Percentiles rank a stretch among this genome's conserved stretches.
Evolutionary conservation across 2,888 invertebrate genomes (phyloP).

Genomic region (Caenorhabditis virilis): DNA sequence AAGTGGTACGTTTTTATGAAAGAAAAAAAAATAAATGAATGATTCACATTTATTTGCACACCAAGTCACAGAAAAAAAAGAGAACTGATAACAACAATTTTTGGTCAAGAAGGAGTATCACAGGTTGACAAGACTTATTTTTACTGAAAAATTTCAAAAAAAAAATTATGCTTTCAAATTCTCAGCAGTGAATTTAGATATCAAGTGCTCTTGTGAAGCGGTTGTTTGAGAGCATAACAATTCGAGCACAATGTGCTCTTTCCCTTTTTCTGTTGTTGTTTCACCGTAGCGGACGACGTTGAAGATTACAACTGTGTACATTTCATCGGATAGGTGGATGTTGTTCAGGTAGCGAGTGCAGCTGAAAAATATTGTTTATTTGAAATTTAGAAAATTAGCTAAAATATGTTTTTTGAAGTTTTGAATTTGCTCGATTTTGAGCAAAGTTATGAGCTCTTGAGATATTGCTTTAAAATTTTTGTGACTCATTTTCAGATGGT

Average conservation of each 20-base stretch:
- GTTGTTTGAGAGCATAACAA: slow-evolving; percentile 38
- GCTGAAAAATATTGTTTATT: slow-evolving; percentile 34
- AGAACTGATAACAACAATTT: too few relatives aligned
- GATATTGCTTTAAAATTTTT: too few relatives aligned
- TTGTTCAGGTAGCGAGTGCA: slow-evolving; percentile 57
- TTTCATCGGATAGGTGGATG: slow-evolving; percentile 47
- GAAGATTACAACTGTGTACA: slow-evolving; percentile 44
- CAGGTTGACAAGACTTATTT: neutral
- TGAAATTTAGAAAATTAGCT: neutral
- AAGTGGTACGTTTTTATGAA: too few relatives aligned
- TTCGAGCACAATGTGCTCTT: slow-evolving; percentile 46
- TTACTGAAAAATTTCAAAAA: neutral
- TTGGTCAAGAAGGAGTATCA: neutral
- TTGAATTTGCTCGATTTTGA: too few relatives aligned
- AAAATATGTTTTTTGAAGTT: slow-evolving; percentile 1
- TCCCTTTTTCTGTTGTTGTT: slow-evolving; percentile 25
- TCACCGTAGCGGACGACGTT: slow-evolving; percentile 39
- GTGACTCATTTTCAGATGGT: too few relatives aligned
- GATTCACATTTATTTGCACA: too few relatives aligned
- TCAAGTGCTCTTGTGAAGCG: slow-evolving; percentile 22
- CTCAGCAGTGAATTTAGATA: slow-evolving; percentile 28
- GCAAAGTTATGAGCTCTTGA: too few relatives aligned
- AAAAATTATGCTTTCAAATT: slow-evolving; percentile 18
- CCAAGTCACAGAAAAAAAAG: too few relatives aligned
- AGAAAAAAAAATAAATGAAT: too few relatives aligned